These are phyloP conservation scores for Ceuthmochares aereus DNA, from an alignment of 2,113 vertebrate species.

Conservation along the genomic window DNA sequence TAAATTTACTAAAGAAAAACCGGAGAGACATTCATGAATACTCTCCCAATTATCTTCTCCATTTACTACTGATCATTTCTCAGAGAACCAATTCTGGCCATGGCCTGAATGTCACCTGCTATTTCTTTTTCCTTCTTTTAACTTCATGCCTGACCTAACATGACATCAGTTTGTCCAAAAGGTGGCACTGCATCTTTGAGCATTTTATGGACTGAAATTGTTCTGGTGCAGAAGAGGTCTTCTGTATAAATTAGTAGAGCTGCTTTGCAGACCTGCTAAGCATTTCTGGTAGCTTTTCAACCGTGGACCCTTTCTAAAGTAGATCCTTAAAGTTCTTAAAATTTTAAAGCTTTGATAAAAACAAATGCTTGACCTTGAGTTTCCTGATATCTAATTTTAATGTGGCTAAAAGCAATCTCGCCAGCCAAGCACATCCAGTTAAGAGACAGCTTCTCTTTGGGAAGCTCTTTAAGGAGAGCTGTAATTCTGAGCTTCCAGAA, in stretches of 20 bases:
- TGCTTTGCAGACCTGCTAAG: neutral
- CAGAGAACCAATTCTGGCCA: neutral
- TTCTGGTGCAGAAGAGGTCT: constrained; percentile 10
- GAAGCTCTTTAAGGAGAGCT: neutral
- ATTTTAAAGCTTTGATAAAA: constrained; percentile 16
- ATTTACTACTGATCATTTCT: neutral
- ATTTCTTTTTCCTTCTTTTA: neutral
- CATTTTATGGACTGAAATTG: constrained; percentile 24
- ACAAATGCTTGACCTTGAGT: constrained; percentile 27
- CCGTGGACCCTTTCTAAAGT: neutral
- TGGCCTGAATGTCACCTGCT: neutral
- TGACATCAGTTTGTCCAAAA: constrained; percentile 38
- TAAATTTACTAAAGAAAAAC: neutral
- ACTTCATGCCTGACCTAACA: constrained; percentile 36
- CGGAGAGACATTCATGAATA: neutral
- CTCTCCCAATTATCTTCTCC: neutral
- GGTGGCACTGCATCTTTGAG: constrained; percentile 71
- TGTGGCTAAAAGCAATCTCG: constrained; percentile 15
- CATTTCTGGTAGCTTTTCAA: neutral
- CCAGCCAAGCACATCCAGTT: neutral
- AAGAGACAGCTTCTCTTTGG: neutral
- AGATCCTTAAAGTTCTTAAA: neutral
- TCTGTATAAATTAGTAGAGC: neutral
- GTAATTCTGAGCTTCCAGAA: neutral
- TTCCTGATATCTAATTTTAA: constrained; percentile 22